Conservation (phyloP, 1,140 invertebrate genomes). For the Cecropterus lyciades region DNA sequence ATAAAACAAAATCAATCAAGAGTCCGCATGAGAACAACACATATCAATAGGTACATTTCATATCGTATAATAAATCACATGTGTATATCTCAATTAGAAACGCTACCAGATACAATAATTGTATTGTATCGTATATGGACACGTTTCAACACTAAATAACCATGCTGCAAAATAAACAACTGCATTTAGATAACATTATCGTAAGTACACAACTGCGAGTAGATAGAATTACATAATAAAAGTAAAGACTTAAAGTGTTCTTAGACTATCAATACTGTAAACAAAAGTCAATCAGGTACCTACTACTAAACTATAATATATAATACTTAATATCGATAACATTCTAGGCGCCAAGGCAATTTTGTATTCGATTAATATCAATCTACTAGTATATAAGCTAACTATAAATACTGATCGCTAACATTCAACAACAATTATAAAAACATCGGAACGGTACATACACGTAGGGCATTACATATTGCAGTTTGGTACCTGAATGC, state of each 20-base stretch:
- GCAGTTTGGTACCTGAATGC: conserved; percentile 78
- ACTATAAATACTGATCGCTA: conserved; percentile 23
- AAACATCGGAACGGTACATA: conserved; percentile 38
- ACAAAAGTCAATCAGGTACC: conserved; percentile 76
- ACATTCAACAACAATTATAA: conserved; percentile 31
- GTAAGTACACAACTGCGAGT: conserved; percentile 7
- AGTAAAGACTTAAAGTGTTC: conserved; percentile 23
- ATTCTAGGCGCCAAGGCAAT: conserved; percentile 28
- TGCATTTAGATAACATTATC: conserved; percentile 21
- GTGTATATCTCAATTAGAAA: conserved; percentile 19
- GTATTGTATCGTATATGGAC: conserved; percentile 5
- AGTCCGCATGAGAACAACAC: conserved; percentile 4
- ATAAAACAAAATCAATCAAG: background rate
- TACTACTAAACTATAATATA: conserved; percentile 50
- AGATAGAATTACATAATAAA: conserved; percentile 6
- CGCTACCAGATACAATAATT: conserved; percentile 11
- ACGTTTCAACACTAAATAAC: conserved; percentile 17
- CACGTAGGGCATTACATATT: conserved; percentile 43
- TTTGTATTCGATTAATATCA: conserved; percentile 19
- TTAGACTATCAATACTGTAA: conserved; percentile 31
- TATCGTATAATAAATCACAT: background rate
- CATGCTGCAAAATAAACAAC: conserved; percentile 29
- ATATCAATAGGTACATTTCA: conserved; percentile 1
- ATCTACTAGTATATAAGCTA: conserved; percentile 18
- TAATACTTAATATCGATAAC: conserved; percentile 10